Percentiles rank a stretch among this genome's conserved stretches.
Conservation (phyloP, 1,140 invertebrate genomes). For the Drosophila lowei region DNA sequence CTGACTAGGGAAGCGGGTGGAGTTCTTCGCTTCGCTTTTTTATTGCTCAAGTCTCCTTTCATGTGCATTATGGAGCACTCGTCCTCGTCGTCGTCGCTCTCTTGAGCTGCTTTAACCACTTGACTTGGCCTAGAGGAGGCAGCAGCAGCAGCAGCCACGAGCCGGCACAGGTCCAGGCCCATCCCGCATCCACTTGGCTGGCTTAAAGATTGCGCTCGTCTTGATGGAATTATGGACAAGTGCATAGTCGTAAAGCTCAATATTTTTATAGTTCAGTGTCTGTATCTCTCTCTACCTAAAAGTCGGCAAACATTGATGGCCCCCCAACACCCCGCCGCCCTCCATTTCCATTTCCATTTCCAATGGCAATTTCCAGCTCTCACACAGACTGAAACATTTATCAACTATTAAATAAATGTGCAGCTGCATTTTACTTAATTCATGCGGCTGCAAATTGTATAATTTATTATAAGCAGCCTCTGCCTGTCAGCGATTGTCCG, state of each 20-base stretch:
- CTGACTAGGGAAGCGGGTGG: constrained; percentile 49
- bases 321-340: background rate
- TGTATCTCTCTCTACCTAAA: constrained; percentile 44
- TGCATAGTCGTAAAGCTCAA: constrained; percentile 77
- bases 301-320: constrained; percentile 19
- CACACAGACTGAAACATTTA: constrained; percentile 34
- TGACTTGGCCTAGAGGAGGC: constrained; percentile 66
- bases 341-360: background rate
- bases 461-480: constrained; percentile 74
- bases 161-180: constrained; percentile 7
- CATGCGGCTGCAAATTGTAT: constrained; percentile 45
- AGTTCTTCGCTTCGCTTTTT: constrained; percentile 38
- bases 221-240: constrained; percentile 78
- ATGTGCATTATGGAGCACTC: constrained; percentile 77
- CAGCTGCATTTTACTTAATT: constrained; percentile 61
- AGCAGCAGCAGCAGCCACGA: constrained; percentile 17
- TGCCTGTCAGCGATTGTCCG: constrained; percentile 70
- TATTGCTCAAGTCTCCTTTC: constrained; percentile 65
- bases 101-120: constrained; percentile 80
- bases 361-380: background rate
- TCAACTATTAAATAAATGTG: constrained; percentile 57
- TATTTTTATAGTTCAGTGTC: constrained; percentile 68
- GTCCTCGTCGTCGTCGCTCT: constrained; percentile 47
- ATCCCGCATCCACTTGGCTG: constrained; percentile 44
- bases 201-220: constrained; percentile 69